Conservation (phyloP, 2,888 invertebrate genomes). For the Nasonovia ribisnigri region DNA sequence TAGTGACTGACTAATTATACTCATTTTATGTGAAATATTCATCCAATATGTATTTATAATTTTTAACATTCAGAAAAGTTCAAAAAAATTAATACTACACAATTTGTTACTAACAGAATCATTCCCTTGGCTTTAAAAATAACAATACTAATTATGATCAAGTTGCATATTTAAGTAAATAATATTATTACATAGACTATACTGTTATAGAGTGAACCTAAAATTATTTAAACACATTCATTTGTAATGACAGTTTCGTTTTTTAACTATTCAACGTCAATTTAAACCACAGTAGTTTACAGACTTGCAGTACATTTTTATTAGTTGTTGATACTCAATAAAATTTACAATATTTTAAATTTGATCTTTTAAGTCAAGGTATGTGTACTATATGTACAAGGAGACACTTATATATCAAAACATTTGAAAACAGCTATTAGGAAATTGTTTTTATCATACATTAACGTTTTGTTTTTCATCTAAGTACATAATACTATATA, state of each 20-base stretch:
- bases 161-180: background rate
- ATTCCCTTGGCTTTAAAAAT: background rate
- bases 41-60: background rate
- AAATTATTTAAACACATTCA: background rate
- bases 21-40: background rate
- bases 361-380: background rate
- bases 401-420: background rate
- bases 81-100: background rate
- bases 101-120: background rate
- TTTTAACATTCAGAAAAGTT: background rate
- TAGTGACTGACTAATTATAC: constrained; percentile 26
- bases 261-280: background rate
- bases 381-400: background rate
- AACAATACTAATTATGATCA: background rate
- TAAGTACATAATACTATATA: background rate
- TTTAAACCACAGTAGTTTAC: background rate
- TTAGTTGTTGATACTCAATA: background rate
- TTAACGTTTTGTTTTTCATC: background rate
- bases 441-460: background rate
- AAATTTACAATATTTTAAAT: background rate
- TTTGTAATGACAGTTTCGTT: background rate
- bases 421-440: background rate
- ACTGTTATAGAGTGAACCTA: background rate
- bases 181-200: background rate
- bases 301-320: background rate